These are phyloP conservation scores for Tiliacea aurago DNA, from an alignment of 2,888 invertebrate species.

Conservation along the genomic window DNA sequence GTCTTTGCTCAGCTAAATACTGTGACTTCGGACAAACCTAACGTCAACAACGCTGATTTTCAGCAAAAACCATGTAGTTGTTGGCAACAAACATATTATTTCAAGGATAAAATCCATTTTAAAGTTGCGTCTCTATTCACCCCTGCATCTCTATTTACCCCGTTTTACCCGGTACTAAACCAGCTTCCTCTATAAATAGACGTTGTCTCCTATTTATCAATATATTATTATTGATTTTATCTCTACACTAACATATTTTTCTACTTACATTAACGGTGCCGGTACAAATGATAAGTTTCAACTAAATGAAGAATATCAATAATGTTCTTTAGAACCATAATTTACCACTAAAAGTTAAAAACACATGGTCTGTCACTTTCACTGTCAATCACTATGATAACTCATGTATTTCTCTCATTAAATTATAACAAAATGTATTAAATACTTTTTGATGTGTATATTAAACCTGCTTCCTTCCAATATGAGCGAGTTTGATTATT, in stretches of 20 bases:
- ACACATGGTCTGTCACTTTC: constrained; percentile 10
- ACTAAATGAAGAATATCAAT: neutral
- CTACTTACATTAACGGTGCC: constrained; percentile 19
- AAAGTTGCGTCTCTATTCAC: too few relatives aligned
- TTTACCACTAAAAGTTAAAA: neutral
- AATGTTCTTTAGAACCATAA: neutral
- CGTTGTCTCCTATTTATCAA: neutral
- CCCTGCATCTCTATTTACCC: too few relatives aligned
- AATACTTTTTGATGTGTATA: constrained; percentile 20
- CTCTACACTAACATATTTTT: neutral
- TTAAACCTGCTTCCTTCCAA: neutral
- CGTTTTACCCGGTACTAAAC: too few relatives aligned
- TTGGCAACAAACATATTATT: too few relatives aligned
- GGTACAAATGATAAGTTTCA: neutral
- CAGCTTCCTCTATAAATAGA: neutral
- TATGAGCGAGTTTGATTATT: neutral
- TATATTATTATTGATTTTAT: neutral
- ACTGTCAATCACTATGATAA: too few relatives aligned
- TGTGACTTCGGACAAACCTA: too few relatives aligned
- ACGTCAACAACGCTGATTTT: too few relatives aligned
- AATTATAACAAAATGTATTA: neutral
- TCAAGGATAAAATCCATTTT: too few relatives aligned
- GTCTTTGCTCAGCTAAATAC: too few relatives aligned
- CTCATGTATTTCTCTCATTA: neutral
- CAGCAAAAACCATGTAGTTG: too few relatives aligned